Base-by-base conservation (phyloP, 2,797 vertebrate species). In the Kryptopterus vitreolus region DNA sequence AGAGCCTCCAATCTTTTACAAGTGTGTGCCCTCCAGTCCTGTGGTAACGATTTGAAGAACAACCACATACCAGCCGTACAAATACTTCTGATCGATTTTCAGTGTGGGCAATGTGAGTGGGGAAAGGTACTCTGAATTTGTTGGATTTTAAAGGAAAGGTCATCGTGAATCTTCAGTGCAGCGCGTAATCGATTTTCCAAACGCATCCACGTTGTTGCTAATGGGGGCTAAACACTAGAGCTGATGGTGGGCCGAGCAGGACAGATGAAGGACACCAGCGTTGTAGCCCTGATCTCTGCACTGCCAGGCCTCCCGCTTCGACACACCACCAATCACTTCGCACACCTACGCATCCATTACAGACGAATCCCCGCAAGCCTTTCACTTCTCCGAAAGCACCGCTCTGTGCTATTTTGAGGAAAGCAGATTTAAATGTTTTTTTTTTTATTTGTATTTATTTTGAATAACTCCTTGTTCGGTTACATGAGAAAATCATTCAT, bases 311-410 rank as follows among this genome's bases (percentile, higher is more conserved):
- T 43, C 70, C 73, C 61, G 82, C 79, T 65, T 80, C 58, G 22
- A 38, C 59, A 73, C 18, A 11, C 57, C 58, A 66, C 72, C 70
- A 53, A 72, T 57, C 71, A 26, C 33, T 16, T 26, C 72, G 43
- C 70, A 78, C 20, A 61, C 50, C 62, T 73, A 57, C 53, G 53
- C 71, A 58, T 73, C 33, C 58, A 59, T 79, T 81, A 57, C 63
- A 70, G 16, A 79, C 77, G 33, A 58, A 79, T 76, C 68, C 70
- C 76, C n/a, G 61, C 74, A 80, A 82, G 72, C 73, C 71, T 79
- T 80, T 78, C 83, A 69, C 78, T 50, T 68, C 75, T 57, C 76
- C 66, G 15, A 66, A n/a, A 81, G 38, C 38, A 68, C 70, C 33
- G 58, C 76, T 71, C 12, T 46, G 50, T 73, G 58, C 69, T 58